A percentile compares a stretch with the other conserved stretches of the same genome.
phyloP scores from a whole-genome alignment of 2,113 vertebrate species.

The Catharus minimus region DNA sequence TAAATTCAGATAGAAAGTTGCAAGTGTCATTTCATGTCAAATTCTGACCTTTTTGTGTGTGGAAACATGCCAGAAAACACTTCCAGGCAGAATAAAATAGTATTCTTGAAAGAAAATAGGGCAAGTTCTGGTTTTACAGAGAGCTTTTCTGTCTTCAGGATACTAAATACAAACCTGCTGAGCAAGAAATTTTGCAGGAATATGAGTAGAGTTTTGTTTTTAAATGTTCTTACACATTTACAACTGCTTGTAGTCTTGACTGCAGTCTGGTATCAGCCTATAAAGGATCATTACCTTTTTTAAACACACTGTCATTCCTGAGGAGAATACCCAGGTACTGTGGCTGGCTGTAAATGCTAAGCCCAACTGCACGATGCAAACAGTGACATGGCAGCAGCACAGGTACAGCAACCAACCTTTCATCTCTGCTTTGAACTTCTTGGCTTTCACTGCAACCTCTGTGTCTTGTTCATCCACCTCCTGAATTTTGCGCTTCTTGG shows the following conservation, averaged over 20 bases:
- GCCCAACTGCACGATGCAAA: accelerated
- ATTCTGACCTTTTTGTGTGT: background rate
- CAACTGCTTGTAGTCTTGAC: background rate
- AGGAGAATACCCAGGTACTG: background rate
- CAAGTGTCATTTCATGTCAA: background rate
- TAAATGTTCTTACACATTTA: background rate
- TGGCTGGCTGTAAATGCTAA: background rate
- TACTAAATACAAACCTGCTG: background rate
- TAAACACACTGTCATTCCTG: background rate
- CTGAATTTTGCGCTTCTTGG: conserved; percentile 93
- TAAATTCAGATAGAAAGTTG: background rate
- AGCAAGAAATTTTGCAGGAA: background rate
- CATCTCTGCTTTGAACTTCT: conserved; percentile 78
- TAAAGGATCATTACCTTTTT: background rate
- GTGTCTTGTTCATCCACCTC: conserved; percentile 76
- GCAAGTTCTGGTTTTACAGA: background rate
- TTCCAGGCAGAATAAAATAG: background rate
- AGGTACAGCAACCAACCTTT: conserved; percentile 68
- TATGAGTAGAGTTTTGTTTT: background rate
- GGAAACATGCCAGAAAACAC: background rate
- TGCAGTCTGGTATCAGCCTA: background rate
- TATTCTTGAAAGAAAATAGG: background rate
- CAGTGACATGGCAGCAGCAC: background rate
- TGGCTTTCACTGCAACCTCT: conserved; percentile 82
- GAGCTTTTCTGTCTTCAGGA: background rate